phyloP scores from a whole-genome alignment of 2,113 vertebrate genomes.

The Rissa tridactyla region DNA sequence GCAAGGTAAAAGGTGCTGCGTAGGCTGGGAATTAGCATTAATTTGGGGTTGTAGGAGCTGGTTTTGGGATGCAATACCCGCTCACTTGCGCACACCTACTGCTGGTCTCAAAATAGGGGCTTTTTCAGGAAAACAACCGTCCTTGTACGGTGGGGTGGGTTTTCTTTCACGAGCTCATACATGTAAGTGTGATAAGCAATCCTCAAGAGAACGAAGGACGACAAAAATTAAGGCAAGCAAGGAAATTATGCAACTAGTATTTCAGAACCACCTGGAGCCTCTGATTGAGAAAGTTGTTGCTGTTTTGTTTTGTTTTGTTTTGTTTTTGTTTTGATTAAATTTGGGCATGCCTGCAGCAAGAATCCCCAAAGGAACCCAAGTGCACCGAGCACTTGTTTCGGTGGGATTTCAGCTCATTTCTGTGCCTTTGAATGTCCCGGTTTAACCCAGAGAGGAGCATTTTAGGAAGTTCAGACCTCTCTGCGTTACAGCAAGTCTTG shows the following conservation, averaged over 20 bases:
- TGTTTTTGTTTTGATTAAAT: background rate
- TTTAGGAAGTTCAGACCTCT: constrained; percentile 1
- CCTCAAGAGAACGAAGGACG: background rate
- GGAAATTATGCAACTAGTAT: constrained; percentile 1
- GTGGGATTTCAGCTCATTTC: background rate
- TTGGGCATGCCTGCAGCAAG: background rate
- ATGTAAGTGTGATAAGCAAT: background rate
- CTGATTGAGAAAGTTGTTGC: background rate
- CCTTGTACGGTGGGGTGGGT: background rate
- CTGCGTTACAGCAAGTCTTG: background rate
- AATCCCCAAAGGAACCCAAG: background rate
- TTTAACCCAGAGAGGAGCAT: background rate
- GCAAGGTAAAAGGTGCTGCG: background rate
- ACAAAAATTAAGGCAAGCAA: background rate
- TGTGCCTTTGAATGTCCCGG: background rate
- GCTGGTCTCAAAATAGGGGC: background rate
- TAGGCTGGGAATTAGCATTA: background rate
- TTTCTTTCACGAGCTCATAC: background rate
- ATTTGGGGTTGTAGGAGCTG: background rate
- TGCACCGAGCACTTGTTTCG: background rate
- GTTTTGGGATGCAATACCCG: background rate
- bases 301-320: background rate
- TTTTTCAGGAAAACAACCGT: background rate
- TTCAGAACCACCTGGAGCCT: background rate
- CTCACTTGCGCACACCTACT: background rate